These are phyloP conservation scores for Phyllopteryx taeniolatus DNA, from an alignment of 2,113 vertebrate species.

Conservation along the genomic window DNA sequence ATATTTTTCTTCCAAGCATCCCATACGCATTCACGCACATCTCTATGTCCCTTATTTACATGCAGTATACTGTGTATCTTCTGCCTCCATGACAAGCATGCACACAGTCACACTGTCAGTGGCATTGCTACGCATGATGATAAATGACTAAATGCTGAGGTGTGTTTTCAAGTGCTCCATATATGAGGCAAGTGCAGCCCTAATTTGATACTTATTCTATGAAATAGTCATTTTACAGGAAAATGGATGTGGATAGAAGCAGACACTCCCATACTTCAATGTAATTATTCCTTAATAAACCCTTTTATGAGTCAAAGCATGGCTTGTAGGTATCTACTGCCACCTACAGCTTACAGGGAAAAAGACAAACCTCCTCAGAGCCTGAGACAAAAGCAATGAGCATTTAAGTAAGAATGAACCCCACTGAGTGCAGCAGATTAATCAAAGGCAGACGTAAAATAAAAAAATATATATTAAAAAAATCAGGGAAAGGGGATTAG, in stretches of 20 bases:
- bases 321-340: slow-evolving; percentile 70
- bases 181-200: slow-evolving; percentile 54
- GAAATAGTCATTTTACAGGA: slow-evolving; percentile 69
- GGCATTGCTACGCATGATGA: slow-evolving; percentile 58
- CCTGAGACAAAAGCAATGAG: slow-evolving; percentile 19
- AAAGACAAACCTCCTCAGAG: slow-evolving; percentile 25
- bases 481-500: slow-evolving; percentile 33
- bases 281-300: slow-evolving; percentile 76
- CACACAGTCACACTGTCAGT: slow-evolving; percentile 21
- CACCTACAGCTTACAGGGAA: slow-evolving; percentile 66
- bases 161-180: slow-evolving; percentile 66
- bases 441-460: slow-evolving; percentile 51
- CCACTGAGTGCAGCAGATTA: slow-evolving; percentile 51
- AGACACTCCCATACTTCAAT: slow-evolving; percentile 75
- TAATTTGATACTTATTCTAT: slow-evolving; percentile 73
- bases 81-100: slow-evolving; percentile 19
- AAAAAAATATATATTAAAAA: not conserved
- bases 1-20: not conserved
- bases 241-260: slow-evolving; percentile 73
- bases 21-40: slow-evolving; percentile 10
- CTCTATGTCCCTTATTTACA: slow-evolving; percentile 45
- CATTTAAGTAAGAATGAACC: slow-evolving; percentile 51
- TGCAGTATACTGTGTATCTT: slow-evolving; percentile 30
- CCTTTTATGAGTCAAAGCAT: slow-evolving; percentile 36
- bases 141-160: slow-evolving; percentile 70